Evolutionary conservation across 2,113 vertebrate species (phyloP), one percentile per base, ranked within the genome.

Genomic region (Collichthys lucidus): DNA sequence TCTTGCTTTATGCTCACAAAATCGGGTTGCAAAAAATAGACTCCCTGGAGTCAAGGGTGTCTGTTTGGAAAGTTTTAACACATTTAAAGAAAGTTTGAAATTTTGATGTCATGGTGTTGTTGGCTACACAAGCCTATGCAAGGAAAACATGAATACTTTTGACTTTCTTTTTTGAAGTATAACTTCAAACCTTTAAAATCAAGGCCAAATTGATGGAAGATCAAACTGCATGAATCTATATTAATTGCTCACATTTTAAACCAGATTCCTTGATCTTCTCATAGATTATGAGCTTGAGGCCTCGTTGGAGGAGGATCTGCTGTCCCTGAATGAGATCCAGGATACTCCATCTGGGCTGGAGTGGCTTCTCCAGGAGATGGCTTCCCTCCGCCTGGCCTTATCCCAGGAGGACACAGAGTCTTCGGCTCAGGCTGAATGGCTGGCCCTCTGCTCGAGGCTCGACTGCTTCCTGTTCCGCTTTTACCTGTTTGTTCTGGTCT

Each of bases 381-480:
- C 81, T 0, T 91, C 85, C 47, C 93, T 97, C 42, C 94, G 90
- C 44, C 74, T 82, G 60, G 90, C 87, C 52, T 86, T 97, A 15
- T 89, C 88, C 26, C 91, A 94, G 84, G 92, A 93, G 47, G 95
- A 96, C 26, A 77, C 73, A 0, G 93, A 92, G 3, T 80, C 87
- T 14, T 69, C 53, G 1, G 91, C 89, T 71, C 94, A 95, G 53
- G 85, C 78, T 0, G 89, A 92, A 1, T 96, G 96, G 97, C 85
- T 97, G 75, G 86, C 72, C 2, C 94, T 97, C 53, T 95, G 96
- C 74, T 93, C 92, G 1, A 95, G 85, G 89, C 91, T 97, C 11
- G 97, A 98, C 77, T 78, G 56, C 7, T 83, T 96, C 68, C 92
- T 97, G 59, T 97, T 97, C 84, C 88, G 91, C 20, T 71, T 94